Conservation (phyloP, 2,888 invertebrate species). For the Alloplasta piceator region DNA sequence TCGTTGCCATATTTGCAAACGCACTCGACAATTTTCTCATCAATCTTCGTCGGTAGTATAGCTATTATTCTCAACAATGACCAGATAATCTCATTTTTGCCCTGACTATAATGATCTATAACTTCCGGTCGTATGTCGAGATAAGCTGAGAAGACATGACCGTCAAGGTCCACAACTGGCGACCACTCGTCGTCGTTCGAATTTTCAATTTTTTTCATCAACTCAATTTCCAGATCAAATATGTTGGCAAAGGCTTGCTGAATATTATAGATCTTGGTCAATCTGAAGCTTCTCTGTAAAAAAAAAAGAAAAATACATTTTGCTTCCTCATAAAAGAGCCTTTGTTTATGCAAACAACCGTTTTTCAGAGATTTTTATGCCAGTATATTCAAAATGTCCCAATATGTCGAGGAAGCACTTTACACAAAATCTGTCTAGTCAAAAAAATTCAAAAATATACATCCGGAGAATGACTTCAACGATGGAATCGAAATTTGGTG, state of each 20-base stretch:
- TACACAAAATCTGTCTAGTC: no score
- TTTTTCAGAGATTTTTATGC: no score
- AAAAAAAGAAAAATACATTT: not conserved
- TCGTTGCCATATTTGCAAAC: constrained; percentile 67
- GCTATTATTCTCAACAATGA: constrained; percentile 67
- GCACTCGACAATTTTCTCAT: constrained; percentile 53
- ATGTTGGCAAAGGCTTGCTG: constrained; percentile 55
- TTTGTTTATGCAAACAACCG: not conserved
- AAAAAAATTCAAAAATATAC: no score
- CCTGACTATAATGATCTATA: constrained; percentile 58
- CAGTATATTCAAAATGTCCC: no score
- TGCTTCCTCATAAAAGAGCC: not conserved
- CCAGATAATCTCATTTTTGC: constrained; percentile 51
- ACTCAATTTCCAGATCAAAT: constrained; percentile 60
- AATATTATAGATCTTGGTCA: constrained; percentile 53
- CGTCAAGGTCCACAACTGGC: constrained; percentile 51
- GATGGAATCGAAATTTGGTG: no score
- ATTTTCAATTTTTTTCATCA: constrained; percentile 44
- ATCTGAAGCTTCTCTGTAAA: constrained; percentile 52
- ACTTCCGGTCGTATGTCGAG: constrained; percentile 82
- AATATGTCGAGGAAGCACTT: no score
- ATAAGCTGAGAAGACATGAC: constrained; percentile 82
- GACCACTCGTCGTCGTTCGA: constrained; percentile 62
- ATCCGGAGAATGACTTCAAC: no score
- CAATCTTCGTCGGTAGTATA: constrained; percentile 61